Conservation (phyloP, 1,140 invertebrate species). For the Zaprionus camerounensis region DNA sequence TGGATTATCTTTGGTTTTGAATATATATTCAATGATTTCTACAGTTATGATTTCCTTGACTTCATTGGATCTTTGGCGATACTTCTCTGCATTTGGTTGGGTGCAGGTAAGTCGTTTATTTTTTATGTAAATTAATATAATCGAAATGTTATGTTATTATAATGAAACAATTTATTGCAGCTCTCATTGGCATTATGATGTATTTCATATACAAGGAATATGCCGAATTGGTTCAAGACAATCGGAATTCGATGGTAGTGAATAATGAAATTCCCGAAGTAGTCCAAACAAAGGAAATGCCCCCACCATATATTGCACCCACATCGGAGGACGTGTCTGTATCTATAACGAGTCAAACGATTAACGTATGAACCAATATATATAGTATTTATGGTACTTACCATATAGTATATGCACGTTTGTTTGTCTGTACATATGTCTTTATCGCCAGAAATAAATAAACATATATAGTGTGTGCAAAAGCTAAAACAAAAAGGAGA, state of each 20-base stretch:
- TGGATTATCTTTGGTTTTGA: background rate
- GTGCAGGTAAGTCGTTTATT: slow-evolving; percentile 2
- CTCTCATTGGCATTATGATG: background rate
- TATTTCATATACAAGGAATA: background rate
- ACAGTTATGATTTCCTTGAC: background rate
- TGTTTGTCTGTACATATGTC: too few species aligned
- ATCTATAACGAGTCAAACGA: background rate
- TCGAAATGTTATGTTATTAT: background rate
- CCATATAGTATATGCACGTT: too few species aligned
- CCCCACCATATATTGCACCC: slow-evolving; percentile 11
- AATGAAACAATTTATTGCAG: background rate
- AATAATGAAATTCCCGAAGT: background rate
- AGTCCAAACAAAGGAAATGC: slow-evolving; percentile 12
- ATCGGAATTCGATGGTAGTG: background rate
- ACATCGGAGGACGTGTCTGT: slow-evolving; percentile 3
- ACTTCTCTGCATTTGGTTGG: background rate
- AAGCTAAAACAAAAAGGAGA: too few species aligned
- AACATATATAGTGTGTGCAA: too few species aligned
- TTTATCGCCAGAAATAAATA: too few species aligned
- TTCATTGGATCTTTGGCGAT: background rate
- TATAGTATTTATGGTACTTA: too few species aligned
- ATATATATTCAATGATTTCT: background rate
- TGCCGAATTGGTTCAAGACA: background rate
- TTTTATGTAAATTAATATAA: background rate
- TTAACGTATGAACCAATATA: too few species aligned